Conservation (phyloP, 2,113 vertebrate species). For the Leiothrix lutea region DNA sequence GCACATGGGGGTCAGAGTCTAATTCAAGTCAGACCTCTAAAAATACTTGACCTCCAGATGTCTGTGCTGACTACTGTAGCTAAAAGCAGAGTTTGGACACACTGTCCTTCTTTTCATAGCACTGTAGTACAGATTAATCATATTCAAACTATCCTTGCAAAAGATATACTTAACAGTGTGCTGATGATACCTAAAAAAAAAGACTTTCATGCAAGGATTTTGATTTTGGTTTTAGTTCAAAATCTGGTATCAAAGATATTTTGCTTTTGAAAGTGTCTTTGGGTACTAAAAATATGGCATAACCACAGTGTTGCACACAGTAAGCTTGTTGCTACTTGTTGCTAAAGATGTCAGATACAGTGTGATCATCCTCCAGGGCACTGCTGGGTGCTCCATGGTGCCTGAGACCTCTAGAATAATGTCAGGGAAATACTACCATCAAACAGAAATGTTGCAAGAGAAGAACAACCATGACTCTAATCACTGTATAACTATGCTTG, state of each 20-base stretch:
- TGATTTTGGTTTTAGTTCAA: background rate
- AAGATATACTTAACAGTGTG: background rate
- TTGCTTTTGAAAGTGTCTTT: background rate
- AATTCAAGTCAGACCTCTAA: constrained; percentile 38
- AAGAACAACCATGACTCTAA: background rate
- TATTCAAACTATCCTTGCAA: background rate
- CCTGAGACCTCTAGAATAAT: background rate
- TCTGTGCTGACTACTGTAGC: background rate
- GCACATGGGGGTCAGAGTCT: background rate
- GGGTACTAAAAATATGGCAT: background rate
- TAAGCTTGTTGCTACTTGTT: background rate
- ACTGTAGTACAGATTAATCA: background rate
- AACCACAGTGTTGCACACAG: background rate
- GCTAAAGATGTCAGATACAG: background rate
- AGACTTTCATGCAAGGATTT: background rate
- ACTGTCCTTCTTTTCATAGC: background rate
- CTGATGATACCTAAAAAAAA: background rate
- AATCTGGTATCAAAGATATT: background rate
- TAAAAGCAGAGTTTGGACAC: background rate
- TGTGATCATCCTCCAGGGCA: background rate
- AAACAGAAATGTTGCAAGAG: background rate
- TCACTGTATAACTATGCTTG: background rate
- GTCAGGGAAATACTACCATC: background rate
- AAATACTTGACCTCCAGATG: constrained; percentile 53
- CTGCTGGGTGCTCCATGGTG: background rate